Evolutionary conservation across 2,113 vertebrate species (phyloP).

Genomic region (Amblyornis subalaris): DNA sequence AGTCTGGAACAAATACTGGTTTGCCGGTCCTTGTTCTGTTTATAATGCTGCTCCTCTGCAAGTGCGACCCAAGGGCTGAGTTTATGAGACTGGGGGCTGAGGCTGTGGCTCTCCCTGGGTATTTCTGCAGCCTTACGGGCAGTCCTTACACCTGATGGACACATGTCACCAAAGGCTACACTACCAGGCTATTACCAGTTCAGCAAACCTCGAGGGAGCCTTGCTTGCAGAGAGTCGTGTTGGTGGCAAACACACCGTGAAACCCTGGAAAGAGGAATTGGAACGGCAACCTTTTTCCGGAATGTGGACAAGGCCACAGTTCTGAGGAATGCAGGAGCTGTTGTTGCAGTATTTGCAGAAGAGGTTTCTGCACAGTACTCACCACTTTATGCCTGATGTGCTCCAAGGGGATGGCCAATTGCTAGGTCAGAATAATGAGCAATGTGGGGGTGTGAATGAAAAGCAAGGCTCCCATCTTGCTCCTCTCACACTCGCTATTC

Average conservation of each 20-base stretch:
- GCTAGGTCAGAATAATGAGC: not conserved
- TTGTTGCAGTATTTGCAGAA: not conserved
- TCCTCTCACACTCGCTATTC: not conserved
- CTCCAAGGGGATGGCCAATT: not conserved
- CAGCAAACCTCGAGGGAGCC: not conserved
- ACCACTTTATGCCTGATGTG: rapidly evolving
- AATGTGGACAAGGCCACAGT: not conserved
- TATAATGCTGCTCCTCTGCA: not conserved
- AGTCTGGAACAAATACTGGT: not conserved
- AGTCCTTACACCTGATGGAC: not conserved
- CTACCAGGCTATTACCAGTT: not conserved
- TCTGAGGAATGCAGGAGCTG: not conserved
- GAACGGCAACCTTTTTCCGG: not conserved
- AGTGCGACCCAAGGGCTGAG: not conserved
- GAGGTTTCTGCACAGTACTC: not conserved
- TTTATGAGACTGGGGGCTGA: not conserved
- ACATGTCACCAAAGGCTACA: not conserved
- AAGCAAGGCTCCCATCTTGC: not conserved
- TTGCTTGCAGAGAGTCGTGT: not conserved
- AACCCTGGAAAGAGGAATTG: not conserved
- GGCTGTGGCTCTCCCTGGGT: not conserved
- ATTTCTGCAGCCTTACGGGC: not conserved
- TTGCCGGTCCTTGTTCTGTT: not conserved
- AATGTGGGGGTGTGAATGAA: not conserved
- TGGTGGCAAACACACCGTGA: not conserved